These are phyloP conservation scores for Gobio gobio DNA, from an alignment of 2,113 vertebrate species.

Conservation along the genomic window DNA sequence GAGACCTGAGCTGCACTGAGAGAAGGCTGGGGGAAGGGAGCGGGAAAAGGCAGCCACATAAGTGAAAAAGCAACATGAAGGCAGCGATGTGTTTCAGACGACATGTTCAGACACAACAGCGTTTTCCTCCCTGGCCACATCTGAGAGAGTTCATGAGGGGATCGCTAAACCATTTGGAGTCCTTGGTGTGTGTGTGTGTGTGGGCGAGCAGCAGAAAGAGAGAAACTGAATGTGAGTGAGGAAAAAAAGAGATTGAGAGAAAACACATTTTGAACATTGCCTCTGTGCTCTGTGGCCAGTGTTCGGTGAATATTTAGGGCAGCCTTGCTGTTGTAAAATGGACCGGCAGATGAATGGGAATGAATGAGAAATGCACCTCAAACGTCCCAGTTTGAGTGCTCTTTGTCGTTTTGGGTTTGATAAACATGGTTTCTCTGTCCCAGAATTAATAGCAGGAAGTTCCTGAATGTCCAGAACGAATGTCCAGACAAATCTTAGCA, in stretches of 20 bases:
- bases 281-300: constrained; percentile 21
- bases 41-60: constrained; percentile 15
- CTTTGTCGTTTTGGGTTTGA: neutral
- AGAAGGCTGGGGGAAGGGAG: constrained; percentile 26
- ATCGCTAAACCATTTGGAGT: constrained; percentile 25
- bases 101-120: constrained; percentile 43
- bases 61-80: constrained; percentile 44
- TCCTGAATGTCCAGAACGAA: neutral
- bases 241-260: constrained; percentile 85
- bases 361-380: neutral
- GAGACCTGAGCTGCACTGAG: neutral
- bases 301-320: constrained; percentile 17
- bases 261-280: constrained; percentile 75
- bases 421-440: neutral
- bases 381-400: neutral
- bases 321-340: constrained; percentile 19
- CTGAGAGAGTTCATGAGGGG: constrained; percentile 35
- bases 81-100: constrained; percentile 33
- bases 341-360: constrained; percentile 6
- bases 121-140: constrained; percentile 39
- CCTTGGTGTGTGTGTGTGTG: constrained; percentile 27
- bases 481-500: neutral
- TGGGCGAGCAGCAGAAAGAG: neutral
- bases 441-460: neutral
- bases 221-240: constrained; percentile 61